Percentiles rank a stretch among this genome's conserved stretches.
phyloP scores from a whole-genome alignment of 2,797 vertebrate species.

The Cyprinodon diabolis region DNA sequence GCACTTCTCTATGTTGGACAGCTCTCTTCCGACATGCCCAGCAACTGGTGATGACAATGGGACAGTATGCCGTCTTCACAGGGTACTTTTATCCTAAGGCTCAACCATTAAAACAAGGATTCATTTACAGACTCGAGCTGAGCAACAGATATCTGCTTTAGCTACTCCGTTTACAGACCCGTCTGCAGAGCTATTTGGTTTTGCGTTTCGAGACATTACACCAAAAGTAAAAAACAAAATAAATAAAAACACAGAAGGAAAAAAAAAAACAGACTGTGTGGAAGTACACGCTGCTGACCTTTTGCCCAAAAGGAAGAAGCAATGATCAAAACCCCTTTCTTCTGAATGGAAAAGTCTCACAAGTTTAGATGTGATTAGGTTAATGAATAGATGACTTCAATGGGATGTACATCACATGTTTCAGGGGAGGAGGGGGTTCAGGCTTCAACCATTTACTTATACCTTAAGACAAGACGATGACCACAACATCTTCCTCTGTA shows the following conservation, averaged over 20 bases:
- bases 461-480: too few species aligned
- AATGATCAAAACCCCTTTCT: constrained; percentile 43
- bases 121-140: background rate
- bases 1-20: constrained; percentile 33
- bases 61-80: background rate
- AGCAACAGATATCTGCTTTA: constrained; percentile 6
- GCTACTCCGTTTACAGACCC: background rate
- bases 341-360: constrained; percentile 10
- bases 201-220: constrained; percentile 63
- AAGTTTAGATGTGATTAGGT: constrained; percentile 7
- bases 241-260: too few species aligned
- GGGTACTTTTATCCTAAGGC: constrained; percentile 14
- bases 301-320: constrained; percentile 54
- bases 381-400: constrained; percentile 1
- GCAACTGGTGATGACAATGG: constrained; percentile 4
- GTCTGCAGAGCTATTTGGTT: constrained; percentile 59
- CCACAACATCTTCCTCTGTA: background rate
- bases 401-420: background rate
- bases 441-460: too few species aligned
- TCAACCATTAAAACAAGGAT: constrained; percentile 34
- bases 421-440: background rate
- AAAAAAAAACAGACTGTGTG: constrained; percentile 53
- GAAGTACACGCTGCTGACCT: constrained; percentile 52
- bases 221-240: constrained; percentile 43
- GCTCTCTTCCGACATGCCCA: constrained; percentile 15